A percentile compares a stretch with the other conserved stretches of the same genome.
Conservation (phyloP, 2,113 vertebrate genomes). For the Dendrocopos noguchii region DNA sequence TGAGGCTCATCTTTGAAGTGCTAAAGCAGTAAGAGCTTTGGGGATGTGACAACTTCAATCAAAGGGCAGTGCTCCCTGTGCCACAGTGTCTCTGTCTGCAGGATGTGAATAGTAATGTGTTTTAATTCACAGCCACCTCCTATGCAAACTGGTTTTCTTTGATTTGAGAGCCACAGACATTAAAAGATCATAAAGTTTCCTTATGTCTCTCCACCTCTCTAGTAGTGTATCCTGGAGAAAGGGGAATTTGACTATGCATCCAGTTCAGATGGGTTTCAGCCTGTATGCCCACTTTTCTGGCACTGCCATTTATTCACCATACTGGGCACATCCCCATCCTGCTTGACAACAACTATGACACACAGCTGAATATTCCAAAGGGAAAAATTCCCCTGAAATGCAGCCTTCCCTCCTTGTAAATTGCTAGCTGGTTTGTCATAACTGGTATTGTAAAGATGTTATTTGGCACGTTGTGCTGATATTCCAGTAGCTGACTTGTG, state of each 20-base stretch:
- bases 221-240: not conserved
- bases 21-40: not conserved
- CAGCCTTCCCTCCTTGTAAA: not conserved
- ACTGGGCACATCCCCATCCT: not conserved
- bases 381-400: not conserved
- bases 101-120: not conserved
- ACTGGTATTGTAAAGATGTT: not conserved
- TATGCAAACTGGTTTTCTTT: not conserved
- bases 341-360: not conserved
- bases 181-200: not conserved
- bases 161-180: not conserved
- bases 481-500: not conserved
- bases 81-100: not conserved
- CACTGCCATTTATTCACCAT: not conserved
- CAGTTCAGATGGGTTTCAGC: not conserved
- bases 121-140: not conserved
- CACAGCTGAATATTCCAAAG: slow-evolving; percentile 5
- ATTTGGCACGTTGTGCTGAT: not conserved
- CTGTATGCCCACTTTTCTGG: rapidly evolving
- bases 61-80: not conserved
- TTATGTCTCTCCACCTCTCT: not conserved
- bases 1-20: not conserved
- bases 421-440: not conserved
- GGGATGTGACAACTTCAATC: not conserved
- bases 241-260: not conserved